Conservation (phyloP, 2,888 invertebrate genomes). For the Nymphalis urticae region DNA sequence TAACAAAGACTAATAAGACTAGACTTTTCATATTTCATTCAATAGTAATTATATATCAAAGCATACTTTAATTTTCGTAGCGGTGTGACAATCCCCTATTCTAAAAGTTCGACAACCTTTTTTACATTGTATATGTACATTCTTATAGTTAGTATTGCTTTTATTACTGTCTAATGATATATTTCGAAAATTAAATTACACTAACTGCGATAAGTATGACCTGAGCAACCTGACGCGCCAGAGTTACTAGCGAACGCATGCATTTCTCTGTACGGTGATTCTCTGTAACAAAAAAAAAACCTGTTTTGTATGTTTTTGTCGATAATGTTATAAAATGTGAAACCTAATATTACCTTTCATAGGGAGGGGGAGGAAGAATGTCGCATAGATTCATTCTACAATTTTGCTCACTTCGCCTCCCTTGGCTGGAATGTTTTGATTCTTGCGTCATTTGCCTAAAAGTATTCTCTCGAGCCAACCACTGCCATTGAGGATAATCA, state of each 20-base stretch:
- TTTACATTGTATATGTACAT: conserved; percentile 69
- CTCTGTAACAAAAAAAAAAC: conserved; percentile 57
- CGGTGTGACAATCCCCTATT: conserved; percentile 55
- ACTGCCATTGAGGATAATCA: conserved; percentile 78
- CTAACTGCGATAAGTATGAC: conserved; percentile 73
- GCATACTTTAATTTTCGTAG: conserved; percentile 19
- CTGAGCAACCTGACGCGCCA: conserved; percentile 75
- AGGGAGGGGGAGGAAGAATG: conserved; percentile 73
- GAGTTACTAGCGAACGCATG: conserved; percentile 70
- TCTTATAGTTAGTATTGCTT: conserved; percentile 74
- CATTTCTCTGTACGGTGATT: conserved; percentile 71
- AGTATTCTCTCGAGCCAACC: conserved; percentile 73
- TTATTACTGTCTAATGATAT: conserved; percentile 76
- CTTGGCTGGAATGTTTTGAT: conserved; percentile 60
- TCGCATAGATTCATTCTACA: conserved; percentile 78
- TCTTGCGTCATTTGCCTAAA: conserved; percentile 68
- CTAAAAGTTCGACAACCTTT: conserved; percentile 50
- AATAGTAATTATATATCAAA: neutral
- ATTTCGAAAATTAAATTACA: conserved; percentile 49
- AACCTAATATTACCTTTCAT: conserved; percentile 63
- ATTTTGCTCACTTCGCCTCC: conserved; percentile 66
- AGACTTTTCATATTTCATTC: neutral
- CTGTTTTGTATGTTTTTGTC: neutral
- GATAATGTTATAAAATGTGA: neutral
- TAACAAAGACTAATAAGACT: conserved; percentile 6